phyloP scores from a whole-genome alignment of 2,797 vertebrate genomes.

The Muscicapa comitata region DNA sequence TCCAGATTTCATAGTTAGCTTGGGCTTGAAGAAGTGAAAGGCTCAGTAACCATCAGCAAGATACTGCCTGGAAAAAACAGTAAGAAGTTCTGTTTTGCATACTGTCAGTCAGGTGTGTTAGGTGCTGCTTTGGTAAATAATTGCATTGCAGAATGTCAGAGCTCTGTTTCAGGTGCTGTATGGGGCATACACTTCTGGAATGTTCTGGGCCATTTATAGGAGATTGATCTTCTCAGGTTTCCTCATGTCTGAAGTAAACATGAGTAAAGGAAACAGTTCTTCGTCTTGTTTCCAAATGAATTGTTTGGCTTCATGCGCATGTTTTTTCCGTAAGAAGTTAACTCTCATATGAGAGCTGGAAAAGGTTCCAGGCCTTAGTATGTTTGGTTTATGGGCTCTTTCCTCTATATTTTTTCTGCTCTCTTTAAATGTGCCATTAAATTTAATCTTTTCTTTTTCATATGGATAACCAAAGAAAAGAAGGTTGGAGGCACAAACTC shows the following conservation, averaged over 20 bases:
- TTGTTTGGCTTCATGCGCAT: neutral
- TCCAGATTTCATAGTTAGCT: neutral
- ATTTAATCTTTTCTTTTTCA: neutral
- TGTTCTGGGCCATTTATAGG: neutral
- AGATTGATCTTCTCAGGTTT: neutral
- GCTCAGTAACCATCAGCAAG: neutral
- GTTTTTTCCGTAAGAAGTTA: neutral
- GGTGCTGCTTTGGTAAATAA: neutral
- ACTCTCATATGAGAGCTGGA: neutral
- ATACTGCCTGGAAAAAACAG: neutral
- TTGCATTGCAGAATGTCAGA: neutral
- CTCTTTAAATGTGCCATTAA: neutral
- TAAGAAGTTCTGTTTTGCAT: neutral
- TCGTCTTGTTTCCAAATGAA: neutral
- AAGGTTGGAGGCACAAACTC: neutral
- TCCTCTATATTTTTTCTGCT: neutral
- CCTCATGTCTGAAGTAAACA: neutral
- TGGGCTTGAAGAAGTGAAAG: neutral
- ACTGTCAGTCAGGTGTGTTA: neutral
- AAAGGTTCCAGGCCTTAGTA: neutral
- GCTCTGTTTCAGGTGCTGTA: neutral
- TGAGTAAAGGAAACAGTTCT: neutral
- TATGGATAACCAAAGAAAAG: neutral
- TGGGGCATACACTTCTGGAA: neutral
- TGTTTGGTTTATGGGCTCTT: neutral